Evolutionary conservation across 2,113 vertebrate genomes (phyloP).

Genomic region (Pungitius pungitius): DNA sequence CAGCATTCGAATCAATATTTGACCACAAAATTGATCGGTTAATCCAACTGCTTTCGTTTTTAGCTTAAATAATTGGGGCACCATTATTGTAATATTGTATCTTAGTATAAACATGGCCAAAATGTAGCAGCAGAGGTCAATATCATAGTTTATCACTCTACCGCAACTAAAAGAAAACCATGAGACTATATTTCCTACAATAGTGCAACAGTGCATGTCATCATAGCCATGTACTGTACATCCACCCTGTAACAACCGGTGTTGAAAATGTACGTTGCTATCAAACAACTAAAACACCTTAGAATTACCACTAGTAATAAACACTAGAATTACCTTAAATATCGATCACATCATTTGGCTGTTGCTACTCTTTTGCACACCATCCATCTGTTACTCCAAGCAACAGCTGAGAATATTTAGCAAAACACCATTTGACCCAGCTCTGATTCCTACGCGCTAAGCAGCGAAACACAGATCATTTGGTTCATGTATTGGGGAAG

Average conservation of each 20-base stretch:
- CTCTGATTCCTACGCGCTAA: constrained; percentile 24
- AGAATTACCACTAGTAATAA: no score
- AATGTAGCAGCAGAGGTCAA: neutral
- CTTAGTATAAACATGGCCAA: neutral
- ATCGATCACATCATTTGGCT: neutral
- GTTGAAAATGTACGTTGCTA: neutral
- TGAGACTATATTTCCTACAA: neutral
- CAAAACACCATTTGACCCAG: constrained; percentile 53
- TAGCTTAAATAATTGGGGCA: neutral
- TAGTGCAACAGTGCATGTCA: neutral
- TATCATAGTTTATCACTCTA: neutral
- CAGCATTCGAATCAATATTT: neutral
- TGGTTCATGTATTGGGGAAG: constrained; percentile 40
- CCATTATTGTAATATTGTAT: no score
- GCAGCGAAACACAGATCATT: constrained; percentile 57
- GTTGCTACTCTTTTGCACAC: constrained; percentile 1
- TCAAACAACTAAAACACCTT: neutral
- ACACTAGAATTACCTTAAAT: neutral
- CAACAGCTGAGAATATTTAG: constrained; percentile 45
- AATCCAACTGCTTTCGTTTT: neutral
- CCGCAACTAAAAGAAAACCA: neutral
- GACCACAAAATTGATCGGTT: neutral
- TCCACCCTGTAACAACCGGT: neutral
- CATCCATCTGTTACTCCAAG: constrained; percentile 46
- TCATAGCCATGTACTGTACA: no score